Conservation (phyloP, 2,797 vertebrate species). For the Hylomyscus alleni region DNA sequence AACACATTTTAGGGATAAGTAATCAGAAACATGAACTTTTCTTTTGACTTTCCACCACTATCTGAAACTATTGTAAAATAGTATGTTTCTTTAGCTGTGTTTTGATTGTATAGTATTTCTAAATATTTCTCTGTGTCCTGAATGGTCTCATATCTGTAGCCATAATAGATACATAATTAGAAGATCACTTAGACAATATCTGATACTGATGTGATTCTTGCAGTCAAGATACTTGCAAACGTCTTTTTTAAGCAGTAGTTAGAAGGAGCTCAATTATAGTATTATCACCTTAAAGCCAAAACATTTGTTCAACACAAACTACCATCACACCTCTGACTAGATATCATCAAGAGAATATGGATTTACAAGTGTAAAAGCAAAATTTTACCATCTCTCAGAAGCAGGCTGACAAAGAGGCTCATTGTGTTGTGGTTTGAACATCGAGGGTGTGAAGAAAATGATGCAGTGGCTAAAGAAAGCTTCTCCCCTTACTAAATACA, state of each 20-base stretch:
- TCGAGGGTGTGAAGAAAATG: conserved; percentile 59
- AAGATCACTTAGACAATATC: conserved; percentile 59
- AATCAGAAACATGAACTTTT: conserved; percentile 75
- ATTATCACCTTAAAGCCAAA: conserved; percentile 72
- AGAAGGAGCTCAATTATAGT: conserved; percentile 54
- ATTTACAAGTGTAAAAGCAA: conserved; percentile 53
- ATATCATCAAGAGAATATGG: conserved; percentile 56
- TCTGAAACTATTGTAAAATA: conserved; percentile 62
- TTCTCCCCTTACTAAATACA: conserved; percentile 56
- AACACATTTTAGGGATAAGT: conserved; percentile 70
- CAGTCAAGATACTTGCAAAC: conserved; percentile 55
- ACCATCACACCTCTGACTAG: conserved; percentile 67
- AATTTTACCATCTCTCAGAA: conserved; percentile 34
- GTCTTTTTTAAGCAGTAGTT: conserved; percentile 58
- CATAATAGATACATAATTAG: conserved; percentile 42
- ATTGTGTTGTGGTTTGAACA: conserved; percentile 57
- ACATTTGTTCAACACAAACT: conserved; percentile 72
- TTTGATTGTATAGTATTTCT: conserved; percentile 70
- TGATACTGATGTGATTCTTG: conserved; percentile 56
- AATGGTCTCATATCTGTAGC: conserved; percentile 50
- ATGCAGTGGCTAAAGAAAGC: conserved; percentile 11
- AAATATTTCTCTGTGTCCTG: conserved; percentile 68
- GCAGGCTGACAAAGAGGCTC: conserved; percentile 52
- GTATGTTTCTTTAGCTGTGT: conserved; percentile 62
- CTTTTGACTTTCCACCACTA: conserved; percentile 68